Evolutionary conservation across 2,113 vertebrate genomes (phyloP).

Genomic region (Eidolon helvum): DNA sequence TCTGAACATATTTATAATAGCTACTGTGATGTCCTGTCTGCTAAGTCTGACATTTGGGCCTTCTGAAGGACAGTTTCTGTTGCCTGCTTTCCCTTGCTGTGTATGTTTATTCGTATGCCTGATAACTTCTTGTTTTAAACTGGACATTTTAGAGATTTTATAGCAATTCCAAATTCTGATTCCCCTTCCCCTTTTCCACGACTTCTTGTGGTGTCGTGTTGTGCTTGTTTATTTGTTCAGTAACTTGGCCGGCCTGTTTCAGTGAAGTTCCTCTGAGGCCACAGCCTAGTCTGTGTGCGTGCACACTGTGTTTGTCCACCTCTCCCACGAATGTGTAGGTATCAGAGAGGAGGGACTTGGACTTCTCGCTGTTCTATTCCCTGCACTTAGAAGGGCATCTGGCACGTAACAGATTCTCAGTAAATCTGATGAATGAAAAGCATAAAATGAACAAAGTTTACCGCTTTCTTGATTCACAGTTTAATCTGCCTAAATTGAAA

Average conservation of each 20-base stretch:
- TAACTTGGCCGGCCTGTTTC: neutral
- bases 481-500: neutral
- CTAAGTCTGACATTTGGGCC: neutral
- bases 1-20: neutral
- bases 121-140: neutral
- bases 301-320: rapidly evolving
- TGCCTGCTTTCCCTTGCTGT: neutral
- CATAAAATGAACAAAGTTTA: neutral
- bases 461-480: neutral
- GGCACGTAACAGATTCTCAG: neutral
- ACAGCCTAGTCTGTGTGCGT: neutral
- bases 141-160: neutral
- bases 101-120: neutral
- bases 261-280: neutral
- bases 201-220: neutral
- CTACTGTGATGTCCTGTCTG: neutral
- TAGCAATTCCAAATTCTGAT: neutral
- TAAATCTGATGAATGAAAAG: neutral
- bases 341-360: neutral
- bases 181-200: neutral
- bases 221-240: neutral
- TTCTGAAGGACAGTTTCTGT: neutral
- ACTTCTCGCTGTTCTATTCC: neutral
- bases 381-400: neutral
- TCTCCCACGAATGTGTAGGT: neutral